These are phyloP conservation scores for Aphelocoma coerulescens DNA, from an alignment of 2,113 vertebrate genomes.

Conservation along the genomic window DNA sequence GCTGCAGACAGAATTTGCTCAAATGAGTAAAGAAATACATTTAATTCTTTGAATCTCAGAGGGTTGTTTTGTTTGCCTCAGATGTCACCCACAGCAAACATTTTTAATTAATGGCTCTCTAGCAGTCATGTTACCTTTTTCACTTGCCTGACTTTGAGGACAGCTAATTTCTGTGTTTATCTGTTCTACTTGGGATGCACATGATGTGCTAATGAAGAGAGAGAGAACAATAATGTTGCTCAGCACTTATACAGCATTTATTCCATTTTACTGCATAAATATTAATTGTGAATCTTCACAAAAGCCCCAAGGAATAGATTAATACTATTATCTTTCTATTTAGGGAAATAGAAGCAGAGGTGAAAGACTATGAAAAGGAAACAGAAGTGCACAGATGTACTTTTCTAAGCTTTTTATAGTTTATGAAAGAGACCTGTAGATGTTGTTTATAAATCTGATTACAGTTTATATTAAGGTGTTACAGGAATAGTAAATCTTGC, in stretches of 20 bases:
- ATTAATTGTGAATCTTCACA: conserved; percentile 11
- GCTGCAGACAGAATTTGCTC: not conserved
- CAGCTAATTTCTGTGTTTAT: conserved; percentile 37
- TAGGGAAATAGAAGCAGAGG: not conserved
- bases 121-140: not conserved
- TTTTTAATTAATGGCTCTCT: not conserved
- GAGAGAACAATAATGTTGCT: conserved; percentile 15
- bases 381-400: not conserved
- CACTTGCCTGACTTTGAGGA: not conserved
- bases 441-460: not conserved
- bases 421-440: not conserved
- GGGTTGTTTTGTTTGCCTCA: not conserved
- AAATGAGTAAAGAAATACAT: not conserved
- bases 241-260: not conserved
- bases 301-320: not conserved
- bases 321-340: conserved; percentile 24
- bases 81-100: not conserved
- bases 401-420: not conserved
- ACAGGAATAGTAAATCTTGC: not conserved
- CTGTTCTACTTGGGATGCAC: not conserved
- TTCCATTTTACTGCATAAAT: conserved; percentile 14
- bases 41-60: not conserved
- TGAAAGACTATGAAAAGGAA: not conserved
- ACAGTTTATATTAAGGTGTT: not conserved
- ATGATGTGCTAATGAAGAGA: conserved; percentile 16